Evolutionary conservation across 2,888 invertebrate species (phyloP).

Genomic region (Meiosimyza decipiens): DNA sequence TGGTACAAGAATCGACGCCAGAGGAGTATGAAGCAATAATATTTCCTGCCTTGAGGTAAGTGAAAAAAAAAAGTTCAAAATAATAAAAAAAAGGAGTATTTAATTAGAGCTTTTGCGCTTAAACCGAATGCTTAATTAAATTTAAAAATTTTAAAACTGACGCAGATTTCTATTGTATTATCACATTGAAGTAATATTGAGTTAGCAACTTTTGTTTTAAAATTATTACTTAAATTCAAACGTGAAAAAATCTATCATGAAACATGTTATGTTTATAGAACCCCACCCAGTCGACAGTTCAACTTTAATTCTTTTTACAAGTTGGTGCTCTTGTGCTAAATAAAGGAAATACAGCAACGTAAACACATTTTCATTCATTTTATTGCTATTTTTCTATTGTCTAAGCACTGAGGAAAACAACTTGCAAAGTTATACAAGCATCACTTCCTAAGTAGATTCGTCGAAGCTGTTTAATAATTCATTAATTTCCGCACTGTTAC

Average conservation of each 20-base stretch:
- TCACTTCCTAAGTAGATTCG: conserved; percentile 17
- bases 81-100: not conserved
- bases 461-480: conserved; percentile 18
- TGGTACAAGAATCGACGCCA: conserved; percentile 81
- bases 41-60: conserved; percentile 86
- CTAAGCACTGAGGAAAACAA: not conserved
- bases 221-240: too few relatives aligned
- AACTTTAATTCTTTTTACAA: too few relatives aligned
- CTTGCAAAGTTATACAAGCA: conserved; percentile 10
- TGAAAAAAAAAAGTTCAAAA: conserved; percentile 29
- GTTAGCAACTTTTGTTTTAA: too few relatives aligned
- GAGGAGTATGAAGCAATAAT: conserved; percentile 86
- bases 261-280: too few relatives aligned
- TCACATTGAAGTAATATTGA: too few relatives aligned
- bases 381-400: not conserved
- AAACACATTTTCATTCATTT: too few relatives aligned
- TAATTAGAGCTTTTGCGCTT: not conserved
- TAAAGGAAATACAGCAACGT: too few relatives aligned
- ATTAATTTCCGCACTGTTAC: conserved; percentile 15
- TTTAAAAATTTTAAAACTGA: not conserved
- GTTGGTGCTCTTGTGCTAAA: too few relatives aligned
- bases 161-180: too few relatives aligned
- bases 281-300: too few relatives aligned
- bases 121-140: not conserved
- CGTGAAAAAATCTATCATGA: too few relatives aligned